A percentile compares a stretch with the other conserved stretches of the same genome.
phyloP scores from a whole-genome alignment of 2,797 vertebrate genomes.

The Sparus aurata region DNA sequence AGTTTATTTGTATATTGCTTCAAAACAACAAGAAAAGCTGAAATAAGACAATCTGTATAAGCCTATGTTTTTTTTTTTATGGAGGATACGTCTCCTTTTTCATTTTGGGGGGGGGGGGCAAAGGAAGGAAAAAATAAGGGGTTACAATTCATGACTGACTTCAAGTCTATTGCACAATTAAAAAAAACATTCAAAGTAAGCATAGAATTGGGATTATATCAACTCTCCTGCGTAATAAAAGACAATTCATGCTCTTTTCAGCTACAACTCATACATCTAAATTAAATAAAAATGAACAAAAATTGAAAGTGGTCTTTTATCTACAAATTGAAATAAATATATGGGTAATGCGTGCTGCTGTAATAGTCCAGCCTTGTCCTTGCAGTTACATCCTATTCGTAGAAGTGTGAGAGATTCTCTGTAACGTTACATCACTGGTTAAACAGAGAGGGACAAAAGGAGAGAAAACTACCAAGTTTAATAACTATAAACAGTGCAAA shows the following conservation, averaged over 20 bases:
- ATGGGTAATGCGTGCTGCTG: too few species aligned
- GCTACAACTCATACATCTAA: neutral
- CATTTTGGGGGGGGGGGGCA: neutral
- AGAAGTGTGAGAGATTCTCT: neutral
- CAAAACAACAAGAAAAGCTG: neutral
- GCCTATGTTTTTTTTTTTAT: too few species aligned
- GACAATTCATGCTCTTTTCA: neutral
- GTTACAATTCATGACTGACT: neutral
- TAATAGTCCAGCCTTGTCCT: neutral
- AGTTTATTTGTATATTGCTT: too few species aligned
- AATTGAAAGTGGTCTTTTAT: neutral
- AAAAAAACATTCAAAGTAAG: neutral
- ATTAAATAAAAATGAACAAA: neutral
- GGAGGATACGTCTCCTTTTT: neutral
- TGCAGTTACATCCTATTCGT: neutral
- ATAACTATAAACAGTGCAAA: neutral
- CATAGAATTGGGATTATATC: neutral
- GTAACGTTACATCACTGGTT: constrained; percentile 17
- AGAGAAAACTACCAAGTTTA: constrained; percentile 2
- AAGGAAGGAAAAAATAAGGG: neutral
- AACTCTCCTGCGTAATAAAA: neutral
- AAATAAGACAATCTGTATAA: neutral
- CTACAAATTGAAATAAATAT: neutral
- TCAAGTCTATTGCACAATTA: neutral
- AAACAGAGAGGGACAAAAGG: constrained; percentile 28